A percentile compares a stretch with the other conserved stretches of the same genome.
Conservation (phyloP, 2,888 invertebrate genomes). For the Macaria liturata region DNA sequence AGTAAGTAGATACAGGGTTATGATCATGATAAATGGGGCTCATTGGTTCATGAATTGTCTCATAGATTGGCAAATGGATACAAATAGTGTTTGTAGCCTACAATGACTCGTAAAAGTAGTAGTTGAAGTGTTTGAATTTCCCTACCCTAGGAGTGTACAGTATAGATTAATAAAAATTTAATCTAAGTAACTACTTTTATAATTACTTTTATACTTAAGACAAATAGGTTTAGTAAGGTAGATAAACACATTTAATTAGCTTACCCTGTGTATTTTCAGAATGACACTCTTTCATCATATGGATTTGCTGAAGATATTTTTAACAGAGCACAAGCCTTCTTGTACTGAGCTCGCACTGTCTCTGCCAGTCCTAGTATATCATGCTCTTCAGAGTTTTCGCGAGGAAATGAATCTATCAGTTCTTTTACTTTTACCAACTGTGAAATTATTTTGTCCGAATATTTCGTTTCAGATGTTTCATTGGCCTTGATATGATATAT, state of each 20-base stretch:
- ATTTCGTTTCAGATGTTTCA: constrained; percentile 49
- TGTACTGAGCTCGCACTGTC: constrained; percentile 86
- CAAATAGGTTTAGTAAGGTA: too few relatives aligned
- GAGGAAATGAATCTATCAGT: constrained; percentile 86
- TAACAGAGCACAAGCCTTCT: constrained; percentile 86
- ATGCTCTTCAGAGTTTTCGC: constrained; percentile 83
- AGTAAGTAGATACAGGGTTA: too few relatives aligned
- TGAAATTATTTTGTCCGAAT: constrained; percentile 79
- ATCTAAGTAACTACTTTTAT: too few relatives aligned
- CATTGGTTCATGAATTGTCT: too few relatives aligned
- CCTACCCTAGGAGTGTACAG: too few relatives aligned
- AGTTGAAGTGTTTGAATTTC: too few relatives aligned
- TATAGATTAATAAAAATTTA: too few relatives aligned
- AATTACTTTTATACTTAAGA: background rate
- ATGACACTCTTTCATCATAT: constrained; percentile 83
- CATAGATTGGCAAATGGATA: too few relatives aligned
- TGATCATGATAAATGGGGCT: too few relatives aligned
- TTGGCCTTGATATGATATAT: constrained; percentile 70
- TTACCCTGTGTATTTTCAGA: constrained; percentile 65
- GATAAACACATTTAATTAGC: background rate
- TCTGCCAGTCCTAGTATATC: constrained; percentile 86
- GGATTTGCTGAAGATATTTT: constrained; percentile 84
- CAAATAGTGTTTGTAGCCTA: too few relatives aligned
- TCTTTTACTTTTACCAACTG: constrained; percentile 82
- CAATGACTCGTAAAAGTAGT: too few relatives aligned